Percentiles rank a stretch among this genome's conserved stretches.
Evolutionary conservation across 2,113 vertebrate species (phyloP).

Genomic region (Diadophis punctatus): DNA sequence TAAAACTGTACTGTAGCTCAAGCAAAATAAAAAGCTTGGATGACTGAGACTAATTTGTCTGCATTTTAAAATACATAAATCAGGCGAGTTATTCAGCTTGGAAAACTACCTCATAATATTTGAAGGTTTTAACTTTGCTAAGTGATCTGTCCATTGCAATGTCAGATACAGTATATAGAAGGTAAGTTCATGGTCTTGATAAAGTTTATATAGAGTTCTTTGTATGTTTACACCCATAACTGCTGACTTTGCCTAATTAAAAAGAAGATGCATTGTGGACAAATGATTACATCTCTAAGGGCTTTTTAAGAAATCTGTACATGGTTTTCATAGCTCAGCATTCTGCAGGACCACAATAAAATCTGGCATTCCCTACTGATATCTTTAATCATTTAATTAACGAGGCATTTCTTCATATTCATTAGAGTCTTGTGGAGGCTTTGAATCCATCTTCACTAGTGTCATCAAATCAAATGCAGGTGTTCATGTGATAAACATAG

Average conservation of each 20-base stretch:
- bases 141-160: background rate
- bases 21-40: background rate
- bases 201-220: background rate
- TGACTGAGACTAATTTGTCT: background rate
- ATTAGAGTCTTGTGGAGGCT: background rate
- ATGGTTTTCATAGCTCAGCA: background rate
- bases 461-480: constrained; percentile 23
- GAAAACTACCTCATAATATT: background rate
- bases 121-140: background rate
- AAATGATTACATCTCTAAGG: constrained; percentile 17
- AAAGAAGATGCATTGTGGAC: constrained; percentile 27
- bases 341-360: constrained; percentile 26
- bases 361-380: background rate
- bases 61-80: background rate
- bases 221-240: constrained; percentile 25
- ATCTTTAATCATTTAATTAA: constrained; percentile 9
- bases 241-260: constrained; percentile 40
- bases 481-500: constrained; percentile 24
- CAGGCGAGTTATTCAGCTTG: background rate
- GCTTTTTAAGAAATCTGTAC: background rate
- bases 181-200: background rate
- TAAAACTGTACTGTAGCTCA: background rate
- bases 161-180: background rate
- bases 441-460: constrained; percentile 1
- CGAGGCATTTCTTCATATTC: constrained; percentile 9